phyloP scores from a whole-genome alignment of 2,797 vertebrate species.

The Ambastaia sidthimunki region DNA sequence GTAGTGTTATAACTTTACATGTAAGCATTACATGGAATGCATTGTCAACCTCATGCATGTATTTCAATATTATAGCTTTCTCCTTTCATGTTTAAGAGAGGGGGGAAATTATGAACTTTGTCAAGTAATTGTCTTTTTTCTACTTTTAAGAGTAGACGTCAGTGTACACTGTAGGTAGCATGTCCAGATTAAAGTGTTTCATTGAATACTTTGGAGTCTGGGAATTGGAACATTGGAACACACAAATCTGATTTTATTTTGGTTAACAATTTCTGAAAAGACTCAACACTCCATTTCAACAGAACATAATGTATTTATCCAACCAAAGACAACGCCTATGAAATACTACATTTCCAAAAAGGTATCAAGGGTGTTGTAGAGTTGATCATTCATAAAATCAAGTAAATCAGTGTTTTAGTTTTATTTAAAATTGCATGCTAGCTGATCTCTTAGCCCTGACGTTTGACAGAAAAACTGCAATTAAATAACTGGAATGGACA shows the following conservation, averaged over 20 bases:
- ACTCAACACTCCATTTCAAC: no score
- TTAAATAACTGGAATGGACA: neutral
- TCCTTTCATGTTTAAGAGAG: slow-evolving; percentile 2
- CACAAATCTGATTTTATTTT: no score
- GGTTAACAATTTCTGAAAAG: no score
- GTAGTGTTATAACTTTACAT: slow-evolving; percentile 6
- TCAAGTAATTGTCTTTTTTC: neutral
- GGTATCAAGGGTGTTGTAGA: no score
- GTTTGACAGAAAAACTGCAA: neutral
- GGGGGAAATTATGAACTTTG: neutral
- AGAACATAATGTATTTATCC: no score
- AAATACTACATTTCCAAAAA: no score
- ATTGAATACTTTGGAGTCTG: neutral
- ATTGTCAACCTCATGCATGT: slow-evolving; percentile 42
- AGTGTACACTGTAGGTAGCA: neutral
- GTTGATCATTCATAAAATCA: neutral
- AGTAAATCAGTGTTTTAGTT: neutral
- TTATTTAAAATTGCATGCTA: neutral
- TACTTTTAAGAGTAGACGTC: neutral
- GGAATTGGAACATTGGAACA: neutral
- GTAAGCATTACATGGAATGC: slow-evolving; percentile 30
- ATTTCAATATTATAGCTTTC: slow-evolving; percentile 43
- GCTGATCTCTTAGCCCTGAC: neutral
- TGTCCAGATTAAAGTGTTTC: slow-evolving; percentile 15
- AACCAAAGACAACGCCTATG: no score